phyloP scores from a whole-genome alignment of 2,888 invertebrate species.

The Mesochorus sp. region DNA sequence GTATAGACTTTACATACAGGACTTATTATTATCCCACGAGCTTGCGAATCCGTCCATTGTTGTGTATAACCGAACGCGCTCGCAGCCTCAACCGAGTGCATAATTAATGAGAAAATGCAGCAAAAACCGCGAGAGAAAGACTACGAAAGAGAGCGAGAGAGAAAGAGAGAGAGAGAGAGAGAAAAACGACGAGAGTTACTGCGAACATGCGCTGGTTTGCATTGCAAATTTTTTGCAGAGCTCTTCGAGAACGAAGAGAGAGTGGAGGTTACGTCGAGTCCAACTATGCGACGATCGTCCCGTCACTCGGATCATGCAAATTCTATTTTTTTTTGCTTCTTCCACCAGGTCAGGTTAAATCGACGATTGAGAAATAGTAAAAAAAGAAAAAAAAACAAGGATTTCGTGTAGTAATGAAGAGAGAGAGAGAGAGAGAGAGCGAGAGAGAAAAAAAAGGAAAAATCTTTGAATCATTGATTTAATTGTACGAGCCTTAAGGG shows the following conservation, averaged over 20 bases:
- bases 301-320: background rate
- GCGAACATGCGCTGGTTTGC: conserved; percentile 67
- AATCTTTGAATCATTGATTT: too few relatives aligned
- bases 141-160: background rate
- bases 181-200: conserved; percentile 35
- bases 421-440: background rate
- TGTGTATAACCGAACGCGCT: conserved; percentile 66
- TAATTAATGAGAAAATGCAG: conserved; percentile 71
- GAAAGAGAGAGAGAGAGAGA: conserved; percentile 23
- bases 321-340: background rate
- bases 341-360: background rate
- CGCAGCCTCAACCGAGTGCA: conserved; percentile 68
- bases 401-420: background rate
- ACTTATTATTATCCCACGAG: conserved; percentile 46
- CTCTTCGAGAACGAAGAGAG: conserved; percentile 42
- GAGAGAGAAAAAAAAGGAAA: too few relatives aligned
- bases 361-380: background rate
- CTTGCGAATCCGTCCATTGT: conserved; percentile 67
- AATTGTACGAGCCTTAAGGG: too few relatives aligned
- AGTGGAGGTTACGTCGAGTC: conserved; percentile 36
- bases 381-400: background rate
- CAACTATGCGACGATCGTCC: conserved; percentile 37
- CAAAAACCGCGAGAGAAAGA: conserved; percentile 1
- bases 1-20: too few relatives aligned
- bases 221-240: conserved; percentile 72